These are phyloP conservation scores for Ennomos erosarius DNA, from an alignment of 2,888 invertebrate species.

Conservation along the genomic window DNA sequence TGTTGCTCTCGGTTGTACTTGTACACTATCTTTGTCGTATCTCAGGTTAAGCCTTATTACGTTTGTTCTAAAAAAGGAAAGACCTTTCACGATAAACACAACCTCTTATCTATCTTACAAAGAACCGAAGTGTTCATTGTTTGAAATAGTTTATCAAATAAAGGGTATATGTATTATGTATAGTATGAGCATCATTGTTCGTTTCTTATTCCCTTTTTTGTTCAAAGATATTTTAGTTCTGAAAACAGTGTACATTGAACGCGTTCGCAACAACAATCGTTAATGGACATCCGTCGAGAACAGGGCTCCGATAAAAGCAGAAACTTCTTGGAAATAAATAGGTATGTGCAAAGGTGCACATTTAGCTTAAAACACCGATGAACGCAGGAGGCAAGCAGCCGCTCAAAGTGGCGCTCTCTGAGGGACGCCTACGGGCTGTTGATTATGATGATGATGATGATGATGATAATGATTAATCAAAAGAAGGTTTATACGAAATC, in stretches of 20 bases:
- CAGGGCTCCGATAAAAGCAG: conserved; percentile 48
- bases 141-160: conserved; percentile 11
- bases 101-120: conserved; percentile 23
- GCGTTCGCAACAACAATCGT: conserved; percentile 61
- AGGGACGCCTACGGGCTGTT: too few relatives aligned
- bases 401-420: too few relatives aligned
- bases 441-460: too few relatives aligned
- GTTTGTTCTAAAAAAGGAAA: conserved; percentile 25
- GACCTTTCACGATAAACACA: conserved; percentile 26
- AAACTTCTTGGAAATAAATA: conserved; percentile 54
- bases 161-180: neutral
- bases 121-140: conserved; percentile 17
- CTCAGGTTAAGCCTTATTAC: conserved; percentile 24
- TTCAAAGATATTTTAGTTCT: conserved; percentile 5
- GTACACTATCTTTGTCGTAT: conserved; percentile 15
- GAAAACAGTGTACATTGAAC: conserved; percentile 50
- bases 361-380: too few relatives aligned
- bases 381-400: too few relatives aligned
- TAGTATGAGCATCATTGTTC: too few relatives aligned
- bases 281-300: conserved; percentile 61
- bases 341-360: conserved; percentile 31
- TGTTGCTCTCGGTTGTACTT: neutral
- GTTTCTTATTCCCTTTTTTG: conserved; percentile 2
- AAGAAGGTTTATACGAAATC: conserved; percentile 12
- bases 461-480: too few relatives aligned